Evolutionary conservation across 2,888 invertebrate species (phyloP).

Genomic region (Arge pagana): DNA sequence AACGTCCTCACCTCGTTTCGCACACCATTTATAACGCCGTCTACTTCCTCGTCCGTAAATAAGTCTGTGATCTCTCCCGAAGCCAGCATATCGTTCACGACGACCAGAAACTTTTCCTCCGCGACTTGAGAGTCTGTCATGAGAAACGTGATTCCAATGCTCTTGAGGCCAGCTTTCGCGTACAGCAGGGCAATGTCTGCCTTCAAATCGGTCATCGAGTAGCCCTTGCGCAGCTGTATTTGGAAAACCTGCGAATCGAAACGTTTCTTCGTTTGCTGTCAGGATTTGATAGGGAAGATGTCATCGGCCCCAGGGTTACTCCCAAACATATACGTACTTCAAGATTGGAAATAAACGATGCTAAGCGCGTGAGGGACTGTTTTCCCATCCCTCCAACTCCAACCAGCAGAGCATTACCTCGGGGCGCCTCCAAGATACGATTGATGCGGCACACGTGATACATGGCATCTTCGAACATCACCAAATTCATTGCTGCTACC

Average conservation of each 20-base stretch:
- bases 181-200: slow-evolving; percentile 76
- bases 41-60: slow-evolving; percentile 87
- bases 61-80: slow-evolving; percentile 93
- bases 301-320: too few relatives aligned
- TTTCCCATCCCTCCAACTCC: slow-evolving; percentile 97
- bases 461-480: slow-evolving; percentile 95
- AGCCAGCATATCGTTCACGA: slow-evolving; percentile 91
- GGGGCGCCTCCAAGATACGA: slow-evolving; percentile 87
- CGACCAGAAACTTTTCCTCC: slow-evolving; percentile 86
- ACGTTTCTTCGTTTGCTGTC: neutral
- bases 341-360: slow-evolving; percentile 86
- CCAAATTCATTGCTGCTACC: slow-evolving; percentile 88
- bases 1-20: slow-evolving; percentile 67
- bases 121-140: slow-evolving; percentile 95
- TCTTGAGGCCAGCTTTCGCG: slow-evolving; percentile 84
- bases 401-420: slow-evolving; percentile 89
- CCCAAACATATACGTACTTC: slow-evolving; percentile 60
- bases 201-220: slow-evolving; percentile 80
- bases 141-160: slow-evolving; percentile 81
- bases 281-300: neutral
- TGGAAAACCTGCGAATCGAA: slow-evolving; percentile 72
- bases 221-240: slow-evolving; percentile 88
- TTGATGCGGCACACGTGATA: slow-evolving; percentile 90
- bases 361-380: slow-evolving; percentile 85
- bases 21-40: slow-evolving; percentile 80